Conservation (phyloP, 2,113 vertebrate species). For the Oenanthe oenanthe region DNA sequence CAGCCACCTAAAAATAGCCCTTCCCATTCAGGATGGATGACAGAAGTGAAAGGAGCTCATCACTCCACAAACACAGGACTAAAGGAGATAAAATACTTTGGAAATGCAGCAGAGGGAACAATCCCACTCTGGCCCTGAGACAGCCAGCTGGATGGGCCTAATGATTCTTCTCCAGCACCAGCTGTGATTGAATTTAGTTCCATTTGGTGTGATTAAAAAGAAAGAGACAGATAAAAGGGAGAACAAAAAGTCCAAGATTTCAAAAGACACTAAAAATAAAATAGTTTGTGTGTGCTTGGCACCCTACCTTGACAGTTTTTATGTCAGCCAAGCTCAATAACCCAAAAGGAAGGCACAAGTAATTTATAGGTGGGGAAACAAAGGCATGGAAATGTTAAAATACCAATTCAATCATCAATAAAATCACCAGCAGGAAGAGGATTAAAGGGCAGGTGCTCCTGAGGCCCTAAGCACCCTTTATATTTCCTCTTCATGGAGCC, state of each 20-base stretch:
- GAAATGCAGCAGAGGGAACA: not conserved
- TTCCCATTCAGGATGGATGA: not conserved
- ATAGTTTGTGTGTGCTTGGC: not conserved
- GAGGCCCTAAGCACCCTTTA: not conserved
- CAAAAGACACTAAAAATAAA: slow-evolving; percentile 54
- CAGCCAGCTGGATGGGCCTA: slow-evolving; percentile 41
- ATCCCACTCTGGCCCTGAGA: not conserved
- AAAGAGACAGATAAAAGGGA: slow-evolving; percentile 26
- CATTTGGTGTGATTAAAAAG: slow-evolving; percentile 41
- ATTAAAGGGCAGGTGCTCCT: not conserved
- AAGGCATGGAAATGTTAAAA: not conserved
- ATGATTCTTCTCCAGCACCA: slow-evolving; percentile 41
- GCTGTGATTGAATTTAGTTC: slow-evolving; percentile 45
- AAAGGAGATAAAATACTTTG: not conserved
- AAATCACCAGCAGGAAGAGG: not conserved
- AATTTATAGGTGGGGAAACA: not conserved
- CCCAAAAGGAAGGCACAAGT: not conserved
- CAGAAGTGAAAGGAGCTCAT: slow-evolving; percentile 5
- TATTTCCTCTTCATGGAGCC: not conserved
- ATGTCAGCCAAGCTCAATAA: not conserved
- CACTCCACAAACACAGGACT: not conserved
- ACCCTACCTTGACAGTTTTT: slow-evolving; percentile 18
- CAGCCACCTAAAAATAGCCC: slow-evolving; percentile 42
- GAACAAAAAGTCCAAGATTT: slow-evolving; percentile 50
- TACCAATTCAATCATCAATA: not conserved